Evolutionary conservation across 1,140 invertebrate species (phyloP), one percentile per base, ranked within the genome.

Genomic region (Drosophila gunungcola): DNA sequence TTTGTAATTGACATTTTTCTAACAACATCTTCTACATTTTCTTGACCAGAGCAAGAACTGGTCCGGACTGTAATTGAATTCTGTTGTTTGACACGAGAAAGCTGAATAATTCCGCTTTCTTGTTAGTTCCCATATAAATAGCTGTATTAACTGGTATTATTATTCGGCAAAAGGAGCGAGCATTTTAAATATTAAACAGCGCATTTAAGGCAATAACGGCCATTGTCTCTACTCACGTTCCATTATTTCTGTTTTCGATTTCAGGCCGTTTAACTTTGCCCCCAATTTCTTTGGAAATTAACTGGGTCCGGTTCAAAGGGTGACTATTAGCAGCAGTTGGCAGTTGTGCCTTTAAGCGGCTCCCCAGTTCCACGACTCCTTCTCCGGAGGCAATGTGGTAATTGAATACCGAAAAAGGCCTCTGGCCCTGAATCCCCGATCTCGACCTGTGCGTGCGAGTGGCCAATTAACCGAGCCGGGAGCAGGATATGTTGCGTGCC

Each of bases 351-450:
- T 56, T 53, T 68, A 52, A 60, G 60, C 57, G 55, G 6, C 11
- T 52, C 34, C 36, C 54, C 27, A 12, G 4, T 12, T 34, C 41
- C 11, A 4, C 12, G 46, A 13, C 7, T 41, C 32, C 45, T 21
- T 11, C 3, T 46, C 34, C 42, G 57, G 13, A n/a, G 45, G 42
- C 65, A 62, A 78, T 58, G 53, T 70, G 80, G 80, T 89, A 89
- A 89, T 89, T 89, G 85, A 89, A 89, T 89, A 80, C 78, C 53
- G 32, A 67, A 89, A 80, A 64, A 61, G 73, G 46, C 45, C 45
- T 65, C 34, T 21, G 38, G 25, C 12, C 36, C 36, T 13, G 25
- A 21, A 48, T 43, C 39, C 43, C 6, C 4, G 43, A 21, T 41
- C 43, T 42, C 51, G 58, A 52, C 45, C 72, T 70, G 38, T 68